Percentiles rank a stretch among this genome's conserved stretches.
Conservation (phyloP, 1,140 invertebrate genomes). For the Helicoverpa armigera region DNA sequence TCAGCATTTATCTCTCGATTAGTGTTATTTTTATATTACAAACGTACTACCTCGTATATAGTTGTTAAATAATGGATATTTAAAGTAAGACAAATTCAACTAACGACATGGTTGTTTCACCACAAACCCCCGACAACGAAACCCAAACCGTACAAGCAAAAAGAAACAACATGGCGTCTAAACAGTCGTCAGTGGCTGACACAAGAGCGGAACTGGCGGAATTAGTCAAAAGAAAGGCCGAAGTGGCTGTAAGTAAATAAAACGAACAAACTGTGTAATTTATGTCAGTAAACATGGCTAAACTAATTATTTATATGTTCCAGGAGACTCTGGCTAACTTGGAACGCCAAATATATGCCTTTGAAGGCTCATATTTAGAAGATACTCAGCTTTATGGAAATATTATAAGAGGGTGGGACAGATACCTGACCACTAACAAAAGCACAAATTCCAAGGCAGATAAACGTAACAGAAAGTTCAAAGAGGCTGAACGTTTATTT, state of each 20-base stretch:
- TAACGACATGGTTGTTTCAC: slow-evolving; percentile 81
- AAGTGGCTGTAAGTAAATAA: slow-evolving; percentile 92
- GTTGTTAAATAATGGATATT: slow-evolving; percentile 48
- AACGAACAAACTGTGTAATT: background rate
- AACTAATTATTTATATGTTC: slow-evolving; percentile 62
- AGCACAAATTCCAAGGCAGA: slow-evolving; percentile 97
- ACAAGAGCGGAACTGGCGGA: slow-evolving; percentile 95
- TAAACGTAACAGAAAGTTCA: slow-evolving; percentile 98
- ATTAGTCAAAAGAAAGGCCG: slow-evolving; percentile 96
- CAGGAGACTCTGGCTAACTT: slow-evolving; percentile 98
- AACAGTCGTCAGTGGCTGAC: slow-evolving; percentile 88
- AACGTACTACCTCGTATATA: slow-evolving; percentile 40
- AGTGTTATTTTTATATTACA: background rate
- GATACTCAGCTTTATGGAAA: slow-evolving; percentile 99
- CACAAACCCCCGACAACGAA: slow-evolving; percentile 79
- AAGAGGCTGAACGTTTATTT: slow-evolving; percentile 98
- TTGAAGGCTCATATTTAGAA: slow-evolving; percentile 99
- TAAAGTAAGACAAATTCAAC: slow-evolving; percentile 54
- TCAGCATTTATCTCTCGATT: slow-evolving; percentile 7
- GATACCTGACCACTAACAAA: slow-evolving; percentile 97
- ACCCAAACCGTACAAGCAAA: slow-evolving; percentile 74
- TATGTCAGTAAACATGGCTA: background rate
- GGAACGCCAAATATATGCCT: slow-evolving; percentile 99
- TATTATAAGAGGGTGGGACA: slow-evolving; percentile 99
- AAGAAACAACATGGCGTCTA: slow-evolving; percentile 81